Conservation (phyloP, 2,888 invertebrate genomes). For the Unio pictorum region DNA sequence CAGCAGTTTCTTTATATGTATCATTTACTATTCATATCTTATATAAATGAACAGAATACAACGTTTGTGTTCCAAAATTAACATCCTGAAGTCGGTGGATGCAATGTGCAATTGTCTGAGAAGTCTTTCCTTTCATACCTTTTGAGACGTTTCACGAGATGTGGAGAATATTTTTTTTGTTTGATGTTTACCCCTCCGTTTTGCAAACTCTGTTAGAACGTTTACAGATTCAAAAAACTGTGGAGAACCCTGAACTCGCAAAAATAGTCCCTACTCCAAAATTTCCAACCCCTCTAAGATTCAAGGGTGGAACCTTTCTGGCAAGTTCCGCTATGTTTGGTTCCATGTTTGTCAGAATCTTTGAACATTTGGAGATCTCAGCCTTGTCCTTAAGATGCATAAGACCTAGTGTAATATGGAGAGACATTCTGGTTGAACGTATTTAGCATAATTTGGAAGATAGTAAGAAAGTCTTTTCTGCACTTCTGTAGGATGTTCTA, state of each 20-base stretch:
- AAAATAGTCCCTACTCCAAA: conserved; percentile 70
- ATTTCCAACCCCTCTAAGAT: conserved; percentile 61
- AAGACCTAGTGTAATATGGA: conserved; percentile 71
- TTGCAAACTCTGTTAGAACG: conserved; percentile 54
- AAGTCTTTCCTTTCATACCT: no score
- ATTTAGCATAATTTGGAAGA: conserved; percentile 63
- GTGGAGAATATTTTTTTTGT: conserved; percentile 70
- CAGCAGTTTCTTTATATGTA: no score
- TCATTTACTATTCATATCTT: no score
- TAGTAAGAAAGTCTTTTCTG: conserved; percentile 61
- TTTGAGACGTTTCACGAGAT: conserved; percentile 19
- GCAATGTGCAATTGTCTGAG: no score
- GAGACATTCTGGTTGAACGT: conserved; percentile 59
- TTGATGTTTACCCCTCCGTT: conserved; percentile 62
- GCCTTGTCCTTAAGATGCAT: conserved; percentile 63
- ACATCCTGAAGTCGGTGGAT: no score
- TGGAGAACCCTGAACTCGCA: conserved; percentile 57
- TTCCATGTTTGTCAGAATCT: conserved; percentile 42
- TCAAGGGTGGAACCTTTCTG: conserved; percentile 38
- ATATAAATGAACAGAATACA: no score
- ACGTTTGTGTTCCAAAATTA: no score
- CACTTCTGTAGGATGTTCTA: conserved; percentile 48
- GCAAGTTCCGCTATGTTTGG: conserved; percentile 37
- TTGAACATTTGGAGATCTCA: conserved; percentile 44
- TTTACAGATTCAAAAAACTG: conserved; percentile 61